Evolutionary conservation across 1,140 invertebrate species (phyloP).

Genomic region (Caenorhabditis remanei): DNA sequence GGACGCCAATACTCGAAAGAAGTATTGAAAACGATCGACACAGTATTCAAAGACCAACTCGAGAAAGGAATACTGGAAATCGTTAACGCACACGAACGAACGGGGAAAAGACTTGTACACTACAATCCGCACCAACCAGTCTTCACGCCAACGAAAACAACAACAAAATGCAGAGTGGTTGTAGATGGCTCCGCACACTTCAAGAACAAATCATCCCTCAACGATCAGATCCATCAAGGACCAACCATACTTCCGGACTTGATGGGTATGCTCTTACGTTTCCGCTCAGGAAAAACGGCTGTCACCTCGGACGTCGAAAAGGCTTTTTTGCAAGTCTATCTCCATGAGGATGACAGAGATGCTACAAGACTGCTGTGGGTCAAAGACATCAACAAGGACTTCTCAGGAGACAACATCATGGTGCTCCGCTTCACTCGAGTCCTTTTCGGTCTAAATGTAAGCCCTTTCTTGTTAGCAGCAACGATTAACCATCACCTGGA

Average conservation of each 20-base stretch:
- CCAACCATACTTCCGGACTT: constrained; percentile 60
- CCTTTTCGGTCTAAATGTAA: constrained; percentile 60
- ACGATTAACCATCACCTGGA: constrained; percentile 63
- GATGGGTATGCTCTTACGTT: constrained; percentile 57
- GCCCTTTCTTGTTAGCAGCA: constrained; percentile 61
- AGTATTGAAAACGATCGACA: constrained; percentile 46
- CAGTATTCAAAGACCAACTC: constrained; percentile 59
- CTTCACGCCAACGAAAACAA: constrained; percentile 70
- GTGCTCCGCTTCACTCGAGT: constrained; percentile 60
- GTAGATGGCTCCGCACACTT: constrained; percentile 77
- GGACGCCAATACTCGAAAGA: constrained; percentile 4
- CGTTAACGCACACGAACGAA: constrained; percentile 1
- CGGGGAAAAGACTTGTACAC: constrained; percentile 21
- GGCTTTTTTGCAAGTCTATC: no score
- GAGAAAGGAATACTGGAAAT: constrained; percentile 54
- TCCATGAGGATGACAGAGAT: no score
- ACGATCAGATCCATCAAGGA: constrained; percentile 72
- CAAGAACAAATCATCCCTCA: constrained; percentile 72
- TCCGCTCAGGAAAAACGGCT: neutral
- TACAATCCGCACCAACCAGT: constrained; percentile 79
- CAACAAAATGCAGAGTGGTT: constrained; percentile 75
- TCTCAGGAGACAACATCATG: constrained; percentile 55
- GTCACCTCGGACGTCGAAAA: no score
- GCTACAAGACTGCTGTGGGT: neutral
- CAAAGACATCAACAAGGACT: neutral